phyloP scores from a whole-genome alignment of 2,797 vertebrate genomes.

The Periophthalmus magnuspinnatus region DNA sequence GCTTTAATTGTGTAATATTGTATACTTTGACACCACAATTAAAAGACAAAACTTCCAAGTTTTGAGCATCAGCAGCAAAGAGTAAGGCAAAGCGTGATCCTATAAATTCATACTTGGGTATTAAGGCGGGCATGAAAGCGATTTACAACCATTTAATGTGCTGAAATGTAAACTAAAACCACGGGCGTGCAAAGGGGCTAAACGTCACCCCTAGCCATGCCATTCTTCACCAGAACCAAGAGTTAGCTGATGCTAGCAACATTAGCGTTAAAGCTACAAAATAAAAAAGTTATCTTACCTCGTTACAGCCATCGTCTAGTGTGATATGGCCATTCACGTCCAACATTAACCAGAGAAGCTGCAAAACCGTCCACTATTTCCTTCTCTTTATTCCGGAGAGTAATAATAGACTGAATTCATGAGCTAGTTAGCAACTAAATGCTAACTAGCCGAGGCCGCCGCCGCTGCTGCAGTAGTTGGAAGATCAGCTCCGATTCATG shows the following conservation, averaged over 20 bases:
- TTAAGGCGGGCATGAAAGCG: background rate
- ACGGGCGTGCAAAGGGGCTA: background rate
- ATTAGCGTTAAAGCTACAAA: conserved; percentile 24
- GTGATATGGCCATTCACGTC: conserved; percentile 27
- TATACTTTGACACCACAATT: background rate
- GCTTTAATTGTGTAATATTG: background rate
- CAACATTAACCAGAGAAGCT: conserved; percentile 50
- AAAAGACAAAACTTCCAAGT: background rate
- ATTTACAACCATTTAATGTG: background rate
- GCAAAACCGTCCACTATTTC: background rate
- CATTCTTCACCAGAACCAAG: conserved; percentile 30
- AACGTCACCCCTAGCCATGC: conserved; percentile 33
- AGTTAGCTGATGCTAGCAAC: conserved; percentile 47
- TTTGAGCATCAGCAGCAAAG: background rate
- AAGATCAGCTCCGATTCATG: conserved; percentile 64
- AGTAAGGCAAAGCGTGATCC: background rate
- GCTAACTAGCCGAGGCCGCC: conserved; percentile 63
- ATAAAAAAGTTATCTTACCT: conserved; percentile 67
- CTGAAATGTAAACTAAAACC: background rate
- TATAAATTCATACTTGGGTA: background rate
- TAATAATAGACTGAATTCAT: conserved; percentile 31
- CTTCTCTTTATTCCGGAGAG: conserved; percentile 16
- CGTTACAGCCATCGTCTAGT: conserved; percentile 77
- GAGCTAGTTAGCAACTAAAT: conserved; percentile 59
- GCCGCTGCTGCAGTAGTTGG: conserved; percentile 32